Evolutionary conservation across 2,888 invertebrate genomes (phyloP).

Genomic region (Physocephala rufipes): DNA sequence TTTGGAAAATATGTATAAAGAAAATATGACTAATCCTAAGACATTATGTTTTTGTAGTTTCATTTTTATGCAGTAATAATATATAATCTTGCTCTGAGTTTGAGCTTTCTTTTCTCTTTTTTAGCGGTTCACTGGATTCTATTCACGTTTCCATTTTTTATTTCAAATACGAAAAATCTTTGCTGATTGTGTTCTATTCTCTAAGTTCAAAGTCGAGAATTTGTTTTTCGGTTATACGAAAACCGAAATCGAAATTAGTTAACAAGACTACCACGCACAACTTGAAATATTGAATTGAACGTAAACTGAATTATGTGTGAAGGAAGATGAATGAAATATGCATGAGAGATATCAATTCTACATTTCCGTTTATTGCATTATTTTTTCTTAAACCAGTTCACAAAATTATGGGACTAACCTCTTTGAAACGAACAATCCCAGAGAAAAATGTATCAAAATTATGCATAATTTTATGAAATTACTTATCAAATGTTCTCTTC

Average conservation of each 20-base stretch:
- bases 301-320: no score
- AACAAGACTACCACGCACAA: no score
- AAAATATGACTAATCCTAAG: slow-evolving; percentile 18
- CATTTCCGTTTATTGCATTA: no score
- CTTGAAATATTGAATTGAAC: no score
- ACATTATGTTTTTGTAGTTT: slow-evolving; percentile 11
- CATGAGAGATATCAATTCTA: no score
- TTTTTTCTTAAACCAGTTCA: no score
- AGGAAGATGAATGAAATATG: no score
- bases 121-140: not conserved
- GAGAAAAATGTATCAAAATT: not conserved
- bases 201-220: not conserved
- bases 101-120: not conserved
- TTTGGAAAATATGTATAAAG: slow-evolving; percentile 32
- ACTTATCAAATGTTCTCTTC: no score
- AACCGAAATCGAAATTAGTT: no score
- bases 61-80: slow-evolving; percentile 26
- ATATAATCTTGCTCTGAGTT: not conserved
- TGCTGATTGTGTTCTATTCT: not conserved
- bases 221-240: not conserved
- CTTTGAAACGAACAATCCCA: no score
- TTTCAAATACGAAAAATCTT: not conserved
- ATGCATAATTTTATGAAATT: no score
- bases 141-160: not conserved
- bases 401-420: no score